Evolutionary conservation across 2,113 vertebrate species (phyloP), one percentile per base, ranked within the genome.

Genomic region (Aptenodytes forsteri): DNA sequence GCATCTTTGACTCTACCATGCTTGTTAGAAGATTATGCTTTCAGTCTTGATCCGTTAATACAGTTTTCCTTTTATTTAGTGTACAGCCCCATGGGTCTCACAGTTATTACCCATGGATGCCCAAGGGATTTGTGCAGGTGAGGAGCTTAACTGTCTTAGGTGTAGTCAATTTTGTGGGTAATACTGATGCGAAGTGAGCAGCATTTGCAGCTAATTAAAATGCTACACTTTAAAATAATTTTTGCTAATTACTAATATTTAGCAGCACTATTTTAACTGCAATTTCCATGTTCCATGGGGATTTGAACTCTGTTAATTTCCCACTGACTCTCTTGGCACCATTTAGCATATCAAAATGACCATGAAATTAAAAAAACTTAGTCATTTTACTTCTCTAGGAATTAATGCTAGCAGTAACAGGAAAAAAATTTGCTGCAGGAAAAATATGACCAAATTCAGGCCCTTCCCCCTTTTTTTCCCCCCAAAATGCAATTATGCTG

Each of bases 181-280:
- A 87, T 59, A 42, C 16, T 52, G 65, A 90, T 54, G n/a, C 0
- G 0, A 79, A 87, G 76, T 40, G 55, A 75, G 76, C 2, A 5
- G 47, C 6, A 1, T 65, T 91, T 23, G 3, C 54, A 92, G 76
- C 36, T 93, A 71, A 95, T 95, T 94, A 92, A 92, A 94, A 84
- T 72, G 36, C 56, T 69, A 44, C 38, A 26, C 81, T 95, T 95
- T 36, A 95, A 97, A 96, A 95, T 89, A 22, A 72, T 92, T 90
- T 93, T 75, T 84, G 34, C 56, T 89, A 97, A 95, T 95, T 93
- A 65, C 47, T 89, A 82, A 89, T 95, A 85, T 89, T 97, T 96
- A 89, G 52, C 52, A 46, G 89, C 52, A 71, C 30, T 78, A 72
- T 95, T 96, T 96, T 96, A 90, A 93, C 80, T 76, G 72, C 72